A percentile compares a stretch with the other conserved stretches of the same genome.
Evolutionary conservation across 2,797 vertebrate genomes (phyloP).

Genomic region (Microcaecilia unicolor): DNA sequence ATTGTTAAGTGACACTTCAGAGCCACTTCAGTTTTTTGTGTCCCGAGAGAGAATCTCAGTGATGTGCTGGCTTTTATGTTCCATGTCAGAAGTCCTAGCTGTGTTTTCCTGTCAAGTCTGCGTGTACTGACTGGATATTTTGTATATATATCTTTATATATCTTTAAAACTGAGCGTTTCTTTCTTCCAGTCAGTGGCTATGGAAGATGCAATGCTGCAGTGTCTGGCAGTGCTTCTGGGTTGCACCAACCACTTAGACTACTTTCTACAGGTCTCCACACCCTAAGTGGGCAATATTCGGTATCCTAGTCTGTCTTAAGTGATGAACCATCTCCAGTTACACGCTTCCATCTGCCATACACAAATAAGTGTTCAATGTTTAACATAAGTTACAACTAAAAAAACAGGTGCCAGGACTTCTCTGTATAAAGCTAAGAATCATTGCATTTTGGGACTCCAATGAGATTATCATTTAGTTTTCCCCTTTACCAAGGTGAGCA

Average conservation of each 20-base stretch:
- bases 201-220: constrained; percentile 45
- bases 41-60: no score
- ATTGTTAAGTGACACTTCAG: no score
- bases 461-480: background rate
- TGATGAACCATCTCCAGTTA: constrained; percentile 23
- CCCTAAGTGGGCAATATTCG: constrained; percentile 29
- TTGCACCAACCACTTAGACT: constrained; percentile 47
- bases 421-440: background rate
- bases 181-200: constrained; percentile 47
- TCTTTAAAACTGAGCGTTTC: constrained; percentile 36
- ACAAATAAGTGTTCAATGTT: constrained; percentile 31
- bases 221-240: constrained; percentile 48
- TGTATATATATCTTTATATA: constrained; percentile 7
- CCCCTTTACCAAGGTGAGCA: background rate
- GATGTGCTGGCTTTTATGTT: constrained; percentile 12
- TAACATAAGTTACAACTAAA: constrained; percentile 12
- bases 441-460: background rate
- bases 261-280: constrained; percentile 51
- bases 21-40: no score
- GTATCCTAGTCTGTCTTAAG: constrained; percentile 23
- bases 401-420: background rate
- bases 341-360: constrained; percentile 25
- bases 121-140: constrained; percentile 20
- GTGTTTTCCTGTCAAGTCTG: constrained; percentile 15
- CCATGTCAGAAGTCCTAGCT: constrained; percentile 6